Base-by-base conservation (phyloP, 2,888 invertebrate species). In the Caenorhabditis virilis region DNA sequence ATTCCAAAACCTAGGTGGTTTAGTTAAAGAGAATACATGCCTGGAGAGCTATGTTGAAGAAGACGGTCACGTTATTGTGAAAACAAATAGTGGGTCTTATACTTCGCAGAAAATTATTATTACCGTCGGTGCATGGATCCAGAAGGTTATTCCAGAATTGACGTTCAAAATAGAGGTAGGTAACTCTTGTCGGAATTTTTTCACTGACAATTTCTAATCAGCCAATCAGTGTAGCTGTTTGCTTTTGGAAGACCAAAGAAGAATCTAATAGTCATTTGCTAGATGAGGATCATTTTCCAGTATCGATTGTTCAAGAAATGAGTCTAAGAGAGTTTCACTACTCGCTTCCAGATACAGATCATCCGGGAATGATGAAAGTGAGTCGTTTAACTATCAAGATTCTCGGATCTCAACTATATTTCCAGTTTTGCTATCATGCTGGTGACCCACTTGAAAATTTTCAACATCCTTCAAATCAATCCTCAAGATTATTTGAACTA, bases 61-160 rank as follows among this genome's bases (percentile, higher is more conserved):
- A 3, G 38, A 23, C 0, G 16, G 41, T 6, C 27, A 49, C 11
- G 39, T 43, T 11, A 35, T 27, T 5, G 46, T 71, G 6, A 36
- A 53, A 18, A 73, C 73, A 11, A 26, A 36, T 9, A 64, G 62
- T 45, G 43, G 50, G 6, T 58, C 49, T 7, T 79, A 68, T 54
- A 47, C 56, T 0, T 49, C 72, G 1, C 68, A 71, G 22, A 72
- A 67, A 41, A 49, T 76, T 4, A 72, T 81, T 22, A 70, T 81
- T 33, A 75, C 81, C 11, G 72, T 74, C 7, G 81, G 81, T 15
- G 67, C 69, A 7, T 81, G 81, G 81, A 63, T 81, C 26, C 65
- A 60, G 6, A 62, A 72, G 42, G 50, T 82, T 6, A 20, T 79
- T 11, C 74, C 72, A 2, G 53, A 66, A 22, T 49, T 75, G 0